Percentiles rank a stretch among this genome's conserved stretches.
phyloP scores from a whole-genome alignment of 2,113 vertebrate species.

The Dasyprocta punctata region DNA sequence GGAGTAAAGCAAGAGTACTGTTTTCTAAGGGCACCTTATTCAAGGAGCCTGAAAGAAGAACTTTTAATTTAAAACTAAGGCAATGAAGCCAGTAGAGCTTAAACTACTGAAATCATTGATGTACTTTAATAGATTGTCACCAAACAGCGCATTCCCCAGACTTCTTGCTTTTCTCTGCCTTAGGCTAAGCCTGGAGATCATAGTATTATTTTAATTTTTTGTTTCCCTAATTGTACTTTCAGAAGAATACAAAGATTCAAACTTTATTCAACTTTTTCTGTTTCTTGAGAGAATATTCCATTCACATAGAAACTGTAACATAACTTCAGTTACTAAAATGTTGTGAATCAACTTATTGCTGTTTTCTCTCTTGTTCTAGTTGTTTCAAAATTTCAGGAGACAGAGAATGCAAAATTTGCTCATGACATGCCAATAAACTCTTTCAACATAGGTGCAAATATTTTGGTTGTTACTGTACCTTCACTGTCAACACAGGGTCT shows the following conservation, averaged over 20 bases:
- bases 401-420: not conserved
- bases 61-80: constrained; percentile 26
- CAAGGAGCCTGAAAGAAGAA: not conserved
- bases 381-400: not conserved
- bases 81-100: not conserved
- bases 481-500: not conserved
- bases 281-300: not conserved
- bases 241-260: not conserved
- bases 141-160: not conserved
- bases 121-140: not conserved
- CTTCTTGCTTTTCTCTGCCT: not conserved
- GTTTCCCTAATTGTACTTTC: not conserved
- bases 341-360: not conserved
- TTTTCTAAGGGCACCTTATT: not conserved
- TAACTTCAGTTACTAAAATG: not conserved
- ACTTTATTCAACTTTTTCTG: not conserved
- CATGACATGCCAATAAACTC: not conserved
- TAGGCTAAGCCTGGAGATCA: not conserved
- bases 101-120: not conserved
- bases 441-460: not conserved
- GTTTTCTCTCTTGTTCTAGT: not conserved
- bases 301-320: not conserved
- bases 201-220: not conserved
- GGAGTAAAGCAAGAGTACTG: not conserved
- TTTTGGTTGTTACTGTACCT: not conserved